Evolutionary conservation across 1,140 invertebrate species (phyloP).

Genomic region (Homarus americanus): DNA sequence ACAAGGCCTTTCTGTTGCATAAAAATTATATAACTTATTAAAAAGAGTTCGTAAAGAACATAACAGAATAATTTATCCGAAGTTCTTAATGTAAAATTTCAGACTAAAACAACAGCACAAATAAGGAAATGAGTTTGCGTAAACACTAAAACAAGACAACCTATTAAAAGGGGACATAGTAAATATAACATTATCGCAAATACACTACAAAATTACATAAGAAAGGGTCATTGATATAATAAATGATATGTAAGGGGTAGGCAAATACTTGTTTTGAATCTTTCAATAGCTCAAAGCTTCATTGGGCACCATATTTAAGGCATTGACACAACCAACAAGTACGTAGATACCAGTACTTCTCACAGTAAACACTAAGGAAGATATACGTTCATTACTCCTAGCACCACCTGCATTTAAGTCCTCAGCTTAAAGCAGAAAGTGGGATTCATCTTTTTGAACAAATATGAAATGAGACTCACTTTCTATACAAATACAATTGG

Average conservation of each 20-base stretch:
- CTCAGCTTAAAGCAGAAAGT: too few species aligned
- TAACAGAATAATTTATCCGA: neutral
- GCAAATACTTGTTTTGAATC: too few species aligned
- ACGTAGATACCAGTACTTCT: too few species aligned
- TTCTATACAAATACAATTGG: too few species aligned
- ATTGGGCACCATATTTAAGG: neutral
- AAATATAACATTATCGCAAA: neutral
- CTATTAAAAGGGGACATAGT: neutral
- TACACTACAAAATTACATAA: neutral
- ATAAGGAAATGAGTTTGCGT: neutral
- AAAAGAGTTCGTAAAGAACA: neutral
- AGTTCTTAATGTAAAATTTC: neutral
- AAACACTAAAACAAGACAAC: neutral
- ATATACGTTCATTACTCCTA: too few species aligned
- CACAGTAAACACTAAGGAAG: too few species aligned
- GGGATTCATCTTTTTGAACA: too few species aligned
- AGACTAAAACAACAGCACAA: neutral
- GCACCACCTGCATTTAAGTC: too few species aligned
- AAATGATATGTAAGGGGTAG: too few species aligned
- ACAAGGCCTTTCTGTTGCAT: neutral
- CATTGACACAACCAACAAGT: neutral
- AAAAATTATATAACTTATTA: neutral
- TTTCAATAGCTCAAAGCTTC: too few species aligned
- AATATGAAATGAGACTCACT: too few species aligned
- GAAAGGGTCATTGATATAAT: too few species aligned